Base-by-base conservation (phyloP, 2,113 vertebrate species). In the Silurus meridionalis region DNA sequence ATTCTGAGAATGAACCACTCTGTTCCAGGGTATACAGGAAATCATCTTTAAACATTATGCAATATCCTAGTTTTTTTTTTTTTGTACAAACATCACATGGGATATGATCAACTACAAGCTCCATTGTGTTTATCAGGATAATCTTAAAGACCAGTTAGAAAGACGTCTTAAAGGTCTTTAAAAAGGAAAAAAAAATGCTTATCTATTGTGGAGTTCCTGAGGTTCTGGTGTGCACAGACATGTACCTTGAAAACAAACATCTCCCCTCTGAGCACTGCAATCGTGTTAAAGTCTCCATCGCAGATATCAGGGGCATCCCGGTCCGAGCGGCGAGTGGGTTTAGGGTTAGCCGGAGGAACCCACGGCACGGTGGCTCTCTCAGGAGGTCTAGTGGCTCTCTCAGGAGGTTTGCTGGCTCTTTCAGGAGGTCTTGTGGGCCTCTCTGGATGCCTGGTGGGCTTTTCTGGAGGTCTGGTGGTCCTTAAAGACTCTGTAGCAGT, bases 241-340 rank as follows among this genome's bases (percentile, higher is more conserved):
- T 25, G 93, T 89, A 4, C 96, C 96, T 95, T 95, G 75, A 95
- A 95, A 67, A 95, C 94, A 87, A 95, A 95, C 95, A 95, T 95
- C 90, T 95, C 95, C 4, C 95, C 95, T 72, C 95, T 91, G 85
- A 95, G 89, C 91, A 95, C 58, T 25, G 95, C 93, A 83, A 95
- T 93, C 0, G 94, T 94, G 86, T 95, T 93, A 87, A 95, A 95
- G 87, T 94, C 87, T 0, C 95, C 95, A 0, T 94, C 92, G 15
- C 95, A 95, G 88, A 95, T 95, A 83, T 94, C 78, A 0, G 94
- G 95, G 13, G 90, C 37, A 6, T 88, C 85, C 84, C 96, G 95
- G 88, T 96, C 96, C 0, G 97, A 96, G 21, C 88, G 87, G 84
- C 94, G 94, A 0, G 96, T 95, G 63, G 95, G 93, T 37, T 83